Evolutionary conservation across 2,797 vertebrate genomes (phyloP).

Genomic region (Rhinatrema bivittatum): DNA sequence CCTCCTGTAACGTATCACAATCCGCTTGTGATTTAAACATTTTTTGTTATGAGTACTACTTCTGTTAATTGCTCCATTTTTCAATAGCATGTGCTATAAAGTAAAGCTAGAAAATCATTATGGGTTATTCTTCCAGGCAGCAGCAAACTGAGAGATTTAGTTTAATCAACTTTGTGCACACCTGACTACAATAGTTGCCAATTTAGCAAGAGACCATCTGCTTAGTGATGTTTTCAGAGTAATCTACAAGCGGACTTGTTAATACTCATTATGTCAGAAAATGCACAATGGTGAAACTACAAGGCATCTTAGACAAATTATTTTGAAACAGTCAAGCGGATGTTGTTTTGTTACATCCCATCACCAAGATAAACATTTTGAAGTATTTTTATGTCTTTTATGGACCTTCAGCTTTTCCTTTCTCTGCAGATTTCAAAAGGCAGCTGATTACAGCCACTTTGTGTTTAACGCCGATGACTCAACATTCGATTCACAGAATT

Average conservation of each 20-base stretch:
- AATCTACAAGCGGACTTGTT: no score
- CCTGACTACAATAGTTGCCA: slow-evolving; percentile 12
- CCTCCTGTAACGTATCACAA: no score
- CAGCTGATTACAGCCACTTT: no score
- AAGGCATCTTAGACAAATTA: background rate
- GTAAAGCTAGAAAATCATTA: slow-evolving; percentile 5
- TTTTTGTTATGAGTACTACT: no score
- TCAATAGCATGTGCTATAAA: slow-evolving; percentile 14
- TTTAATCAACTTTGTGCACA: slow-evolving; percentile 8
- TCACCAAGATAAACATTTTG: slow-evolving; percentile 1
- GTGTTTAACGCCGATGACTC: no score
- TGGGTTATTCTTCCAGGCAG: slow-evolving; percentile 6
- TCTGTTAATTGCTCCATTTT: no score
- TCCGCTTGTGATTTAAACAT: no score
- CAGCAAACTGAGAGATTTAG: background rate
- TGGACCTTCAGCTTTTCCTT: no score
- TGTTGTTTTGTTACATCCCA: background rate
- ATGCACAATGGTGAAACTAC: background rate
- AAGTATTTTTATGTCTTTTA: no score
- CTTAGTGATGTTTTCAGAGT: background rate
- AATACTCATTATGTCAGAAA: background rate
- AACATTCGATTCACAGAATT: no score
- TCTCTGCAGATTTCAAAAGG: no score
- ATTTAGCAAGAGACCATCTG: slow-evolving; percentile 25
- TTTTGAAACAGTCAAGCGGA: background rate